Evolutionary conservation across 2,888 invertebrate species (phyloP).

Genomic region (Caenorhabditis zanzibari): DNA sequence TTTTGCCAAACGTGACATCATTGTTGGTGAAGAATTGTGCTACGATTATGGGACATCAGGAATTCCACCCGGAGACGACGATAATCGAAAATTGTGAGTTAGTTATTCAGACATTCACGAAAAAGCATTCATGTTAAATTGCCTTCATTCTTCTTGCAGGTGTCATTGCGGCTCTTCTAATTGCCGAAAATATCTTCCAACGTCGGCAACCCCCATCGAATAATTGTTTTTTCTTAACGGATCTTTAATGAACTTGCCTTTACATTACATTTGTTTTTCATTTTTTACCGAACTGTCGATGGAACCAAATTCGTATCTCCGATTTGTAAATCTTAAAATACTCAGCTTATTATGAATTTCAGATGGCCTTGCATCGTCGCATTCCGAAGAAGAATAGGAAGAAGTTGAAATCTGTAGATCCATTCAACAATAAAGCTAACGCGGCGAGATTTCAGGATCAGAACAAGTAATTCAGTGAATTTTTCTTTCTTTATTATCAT

Average conservation of each 20-base stretch:
- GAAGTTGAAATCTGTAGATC: constrained; percentile 76
- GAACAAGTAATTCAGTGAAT: constrained; percentile 19
- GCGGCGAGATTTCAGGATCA: constrained; percentile 46
- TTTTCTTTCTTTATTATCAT: not conserved
- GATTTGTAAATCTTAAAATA: not conserved
- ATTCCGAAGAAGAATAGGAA: constrained; percentile 76
- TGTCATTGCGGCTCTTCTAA: constrained; percentile 62
- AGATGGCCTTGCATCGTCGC: constrained; percentile 66
- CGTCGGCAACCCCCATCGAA: constrained; percentile 59
- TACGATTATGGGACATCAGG: constrained; percentile 74
- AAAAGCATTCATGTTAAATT: no score
- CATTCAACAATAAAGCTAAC: constrained; percentile 72
- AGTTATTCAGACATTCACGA: not conserved
- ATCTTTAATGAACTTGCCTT: constrained; percentile 4
- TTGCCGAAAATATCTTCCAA: constrained; percentile 69
- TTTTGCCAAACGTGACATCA: constrained; percentile 72
- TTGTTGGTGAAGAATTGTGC: constrained; percentile 75
- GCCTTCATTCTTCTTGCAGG: constrained; percentile 28
- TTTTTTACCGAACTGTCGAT: not conserved
- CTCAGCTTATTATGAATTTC: no score
- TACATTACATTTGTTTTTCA: constrained; percentile 9
- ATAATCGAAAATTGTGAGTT: constrained; percentile 30
- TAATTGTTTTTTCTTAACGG: constrained; percentile 12
- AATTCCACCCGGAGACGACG: constrained; percentile 10
- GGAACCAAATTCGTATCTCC: not conserved